Base-by-base conservation (phyloP, 2,888 invertebrate species). In the Ctena decussata region DNA sequence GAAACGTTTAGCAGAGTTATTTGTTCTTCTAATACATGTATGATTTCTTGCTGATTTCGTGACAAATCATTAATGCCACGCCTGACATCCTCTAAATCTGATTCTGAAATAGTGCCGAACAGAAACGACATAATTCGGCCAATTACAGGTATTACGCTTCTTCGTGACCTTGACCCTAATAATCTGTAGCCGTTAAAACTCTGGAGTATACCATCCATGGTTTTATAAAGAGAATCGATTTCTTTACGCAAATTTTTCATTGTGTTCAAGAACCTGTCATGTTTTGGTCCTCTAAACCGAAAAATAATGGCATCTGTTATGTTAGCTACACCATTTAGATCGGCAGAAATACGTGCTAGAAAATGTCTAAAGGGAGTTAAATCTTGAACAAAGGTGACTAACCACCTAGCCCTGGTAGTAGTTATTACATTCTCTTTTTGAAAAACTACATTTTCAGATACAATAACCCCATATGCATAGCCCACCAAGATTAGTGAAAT, bases 401-500 rank as follows among this genome's bases (percentile, higher is more conserved):
- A 30, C 69, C 69, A 69, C 18, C 69, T 32, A 21, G 69, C 69
- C 3, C 37, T 11, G 27, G 32, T 69, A 69, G 69, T 69, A 69
- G 32, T 35, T 69, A 69, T 69, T 37, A 11, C 37, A 30, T 69
- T 69, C 6, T 12, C 37, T 30, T 69, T 69, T 37, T 69, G 35
- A 69, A 69, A 69, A 27, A 69, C 32, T 15, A 27, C 69, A 69
- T 69, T 69, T 37, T 69, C 69, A 18, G 11, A 15, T 3, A 69
- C 69, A 35, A 69, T 69, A 15, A 30, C 69, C 37, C 69, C 69
- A 69, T 21, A 35, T 32, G 69, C 69, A 69, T 69, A 69, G 69
- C 69, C 15, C 11, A 69, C 37, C 35, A 32, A 69, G 18, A 69
- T 37, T 69, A 69, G 32, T 11, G 69, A 15, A 27, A 69, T 15